Base-by-base conservation (phyloP, 2,888 invertebrate species). In the Spodoptera picta region DNA sequence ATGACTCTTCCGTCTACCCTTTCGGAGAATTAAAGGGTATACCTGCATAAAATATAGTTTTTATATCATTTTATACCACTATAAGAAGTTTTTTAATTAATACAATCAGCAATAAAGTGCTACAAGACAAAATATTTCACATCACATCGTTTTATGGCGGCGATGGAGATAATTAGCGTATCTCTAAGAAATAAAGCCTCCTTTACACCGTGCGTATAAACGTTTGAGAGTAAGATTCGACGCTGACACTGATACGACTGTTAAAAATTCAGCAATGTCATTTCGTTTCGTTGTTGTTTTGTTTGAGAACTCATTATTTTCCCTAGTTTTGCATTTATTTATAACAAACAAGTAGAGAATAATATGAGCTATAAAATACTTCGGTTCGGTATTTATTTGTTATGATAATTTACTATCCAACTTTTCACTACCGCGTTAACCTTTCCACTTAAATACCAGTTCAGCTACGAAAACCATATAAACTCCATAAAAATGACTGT, bases 161-260 rank as follows among this genome's bases (percentile, higher is more conserved):
- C 52, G 56, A 60, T 62, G 52, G 46, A 79, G 72, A 69, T 79
- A 79, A 75, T 75, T 75, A 67, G 64, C 60, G 55, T 65, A 68
- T 73, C 62, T 69, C 45, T 66, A 54, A 50, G 48, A 36, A 60
- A 42, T 57, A 78, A 79, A 66, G 77, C 63, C 54, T 19, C 60
- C 71, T 49, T 58, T 74, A 52, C 60, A 71, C 42, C 36, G 42
- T 6, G 6, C 56, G 56, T 69, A 47, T 50, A 10, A 41, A 5
- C 44, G 36, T 7, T 6, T 7, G 6, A 36, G 36, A 36, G 3
- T 36, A 4, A 55, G 51, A 64, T 46, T 41, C 41, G 31, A 49
- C 57, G 54, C 19, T 44, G 23, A 48, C 41, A 46, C 6, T 14
- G 14, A 43, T 1, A 4, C 24, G 3, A 14, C 6, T 14, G n/a